Percentiles rank a stretch among this genome's conserved stretches.
These are phyloP conservation scores for Ptycholaimellus sp. DNA, from an alignment of 2,888 invertebrate genomes.

Conservation along the genomic window DNA sequence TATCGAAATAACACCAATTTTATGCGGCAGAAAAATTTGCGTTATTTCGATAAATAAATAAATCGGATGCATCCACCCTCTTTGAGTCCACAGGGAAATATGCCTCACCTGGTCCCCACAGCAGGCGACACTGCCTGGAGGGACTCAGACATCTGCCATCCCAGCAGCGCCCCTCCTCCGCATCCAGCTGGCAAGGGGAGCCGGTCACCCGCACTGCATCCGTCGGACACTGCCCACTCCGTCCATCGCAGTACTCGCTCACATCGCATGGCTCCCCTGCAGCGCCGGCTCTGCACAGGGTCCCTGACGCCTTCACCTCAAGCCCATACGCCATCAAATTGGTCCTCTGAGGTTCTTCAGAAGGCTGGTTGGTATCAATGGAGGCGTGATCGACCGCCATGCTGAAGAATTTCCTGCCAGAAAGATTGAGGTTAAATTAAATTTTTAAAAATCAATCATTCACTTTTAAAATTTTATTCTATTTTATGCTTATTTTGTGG, in stretches of 20 bases:
- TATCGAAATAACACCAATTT: background rate
- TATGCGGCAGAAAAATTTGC: conserved; percentile 1
- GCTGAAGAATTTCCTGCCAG: no score
- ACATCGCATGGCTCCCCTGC: no score
- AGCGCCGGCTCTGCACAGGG: no score
- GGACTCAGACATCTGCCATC: conserved; percentile 39
- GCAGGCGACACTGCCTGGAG: conserved; percentile 58
- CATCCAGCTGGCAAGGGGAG: conserved; percentile 53
- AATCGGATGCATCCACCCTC: background rate
- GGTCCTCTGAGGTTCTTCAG: conserved; percentile 42
- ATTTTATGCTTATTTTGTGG: no score
- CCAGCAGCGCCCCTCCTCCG: conserved; percentile 31
- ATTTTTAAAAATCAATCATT: conserved; percentile 3
- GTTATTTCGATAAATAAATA: no score
- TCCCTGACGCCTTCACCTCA: background rate
- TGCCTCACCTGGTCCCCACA: conserved; percentile 57
- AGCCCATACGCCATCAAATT: background rate
- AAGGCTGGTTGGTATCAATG: no score
- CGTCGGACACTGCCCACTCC: conserved; percentile 55
- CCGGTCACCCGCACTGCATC: conserved; percentile 83
- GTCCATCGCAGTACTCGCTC: conserved; percentile 72
- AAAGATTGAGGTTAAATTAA: conserved; percentile 8
- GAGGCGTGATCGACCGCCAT: no score
- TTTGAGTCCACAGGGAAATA: background rate
- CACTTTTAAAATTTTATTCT: background rate